Conservation (phyloP, 2,797 vertebrate species). For the Thunnus albacares region DNA sequence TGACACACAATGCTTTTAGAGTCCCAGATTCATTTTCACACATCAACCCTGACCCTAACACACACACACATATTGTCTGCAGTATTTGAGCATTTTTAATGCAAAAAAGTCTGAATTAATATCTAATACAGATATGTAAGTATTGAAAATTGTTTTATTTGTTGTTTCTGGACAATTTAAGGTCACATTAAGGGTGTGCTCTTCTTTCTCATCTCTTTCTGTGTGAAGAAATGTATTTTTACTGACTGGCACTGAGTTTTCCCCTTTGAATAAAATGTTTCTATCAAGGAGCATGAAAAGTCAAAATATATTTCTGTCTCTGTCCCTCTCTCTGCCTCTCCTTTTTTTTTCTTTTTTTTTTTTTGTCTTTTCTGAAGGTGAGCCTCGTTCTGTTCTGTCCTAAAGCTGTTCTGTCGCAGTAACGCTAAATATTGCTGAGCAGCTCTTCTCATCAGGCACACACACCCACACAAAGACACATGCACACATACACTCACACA, state of each 20-base stretch:
- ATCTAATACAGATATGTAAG: too few relatives aligned
- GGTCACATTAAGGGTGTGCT: background rate
- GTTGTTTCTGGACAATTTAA: constrained; percentile 16
- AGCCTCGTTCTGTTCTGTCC: constrained; percentile 77
- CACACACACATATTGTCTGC: constrained; percentile 7
- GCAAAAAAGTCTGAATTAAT: too few relatives aligned
- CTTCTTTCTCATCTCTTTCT: background rate
- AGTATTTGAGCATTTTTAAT: background rate
- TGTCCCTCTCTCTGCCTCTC: constrained; percentile 47
- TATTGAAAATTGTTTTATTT: too few relatives aligned
- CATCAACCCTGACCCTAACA: constrained; percentile 4
- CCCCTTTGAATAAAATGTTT: constrained; percentile 28
- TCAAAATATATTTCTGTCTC: constrained; percentile 48
- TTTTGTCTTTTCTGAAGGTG: constrained; percentile 74
- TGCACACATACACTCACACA: constrained; percentile 27
- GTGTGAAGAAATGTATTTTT: constrained; percentile 1
- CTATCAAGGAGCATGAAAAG: constrained; percentile 51
- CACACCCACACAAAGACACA: constrained; percentile 36
- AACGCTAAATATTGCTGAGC: constrained; percentile 86
- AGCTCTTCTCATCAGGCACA: constrained; percentile 79
- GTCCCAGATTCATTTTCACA: constrained; percentile 17
- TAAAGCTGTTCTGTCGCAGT: constrained; percentile 81
- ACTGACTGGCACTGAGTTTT: background rate
- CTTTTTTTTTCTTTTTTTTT: constrained; percentile 10
- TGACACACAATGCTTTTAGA: constrained; percentile 4